phyloP scores from a whole-genome alignment of 2,113 vertebrate species.

The Pomatostomus ruficeps region DNA sequence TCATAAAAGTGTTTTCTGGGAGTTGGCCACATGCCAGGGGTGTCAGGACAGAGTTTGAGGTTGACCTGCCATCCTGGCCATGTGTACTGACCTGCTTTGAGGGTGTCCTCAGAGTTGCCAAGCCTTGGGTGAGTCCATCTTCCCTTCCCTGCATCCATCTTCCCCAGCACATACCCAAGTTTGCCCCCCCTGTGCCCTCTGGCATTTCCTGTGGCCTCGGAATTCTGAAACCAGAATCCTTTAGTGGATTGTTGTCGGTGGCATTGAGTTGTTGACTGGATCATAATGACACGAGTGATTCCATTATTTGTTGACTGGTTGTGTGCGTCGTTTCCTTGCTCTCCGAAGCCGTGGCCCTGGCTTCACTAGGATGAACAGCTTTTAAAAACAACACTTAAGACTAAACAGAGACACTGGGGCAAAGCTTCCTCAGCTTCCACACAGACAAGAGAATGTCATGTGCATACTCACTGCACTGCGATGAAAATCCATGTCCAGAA shows the following conservation, averaged over 20 bases:
- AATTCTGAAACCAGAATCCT: background rate
- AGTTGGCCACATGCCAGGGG: background rate
- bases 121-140: background rate
- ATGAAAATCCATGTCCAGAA: background rate
- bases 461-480: background rate
- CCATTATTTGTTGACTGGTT: background rate
- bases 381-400: background rate
- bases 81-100: background rate
- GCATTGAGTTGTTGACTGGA: background rate
- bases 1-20: background rate
- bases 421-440: background rate
- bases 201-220: background rate
- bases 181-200: background rate
- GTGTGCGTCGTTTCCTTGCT: background rate
- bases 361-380: background rate
- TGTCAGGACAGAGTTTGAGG: background rate
- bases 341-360: background rate
- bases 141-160: background rate
- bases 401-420: background rate
- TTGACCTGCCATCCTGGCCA: background rate
- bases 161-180: too few species aligned
- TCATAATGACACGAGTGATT: background rate
- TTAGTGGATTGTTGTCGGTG: background rate
- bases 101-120: background rate
- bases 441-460: fast-evolving